Percentiles rank a stretch among this genome's conserved stretches.
Conservation (phyloP, 2,113 vertebrate species). For the Polyodon spathula region DNA sequence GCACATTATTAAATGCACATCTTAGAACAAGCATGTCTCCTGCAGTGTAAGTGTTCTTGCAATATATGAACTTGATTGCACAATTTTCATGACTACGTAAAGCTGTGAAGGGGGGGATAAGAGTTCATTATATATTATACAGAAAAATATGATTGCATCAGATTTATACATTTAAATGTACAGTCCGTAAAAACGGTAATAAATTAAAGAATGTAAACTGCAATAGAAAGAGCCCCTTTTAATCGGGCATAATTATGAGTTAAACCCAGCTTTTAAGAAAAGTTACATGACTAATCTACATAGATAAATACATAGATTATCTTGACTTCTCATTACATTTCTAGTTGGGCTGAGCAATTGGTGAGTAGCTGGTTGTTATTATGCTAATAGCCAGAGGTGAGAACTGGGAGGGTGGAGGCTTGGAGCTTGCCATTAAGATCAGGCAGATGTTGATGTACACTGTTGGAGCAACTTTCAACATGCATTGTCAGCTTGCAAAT, state of each 20-base stretch:
- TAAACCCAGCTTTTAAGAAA: conserved; percentile 43
- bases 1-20: too few species aligned
- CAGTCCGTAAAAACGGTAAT: too few species aligned
- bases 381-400: conserved; percentile 2
- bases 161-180: conserved; percentile 6
- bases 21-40: too few species aligned
- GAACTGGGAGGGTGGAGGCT: conserved; percentile 18
- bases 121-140: conserved; percentile 30
- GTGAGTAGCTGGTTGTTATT: conserved; percentile 34
- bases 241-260: conserved; percentile 55
- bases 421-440: conserved; percentile 1
- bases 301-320: conserved; percentile 51
- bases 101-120: conserved; percentile 52
- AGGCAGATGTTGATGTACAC: conserved; percentile 1
- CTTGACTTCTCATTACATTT: conserved; percentile 47
- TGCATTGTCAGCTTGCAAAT: conserved; percentile 11
- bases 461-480: conserved; percentile 14
- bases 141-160: conserved; percentile 52
- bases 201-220: too few species aligned
- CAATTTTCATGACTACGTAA: conserved; percentile 11
- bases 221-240: too few species aligned
- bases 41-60: too few species aligned
- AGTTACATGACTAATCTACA: conserved; percentile 55
- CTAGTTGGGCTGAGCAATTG: conserved; percentile 51
- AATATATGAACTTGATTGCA: too few species aligned